A percentile compares a stretch with the other conserved stretches of the same genome.
Conservation (phyloP, 2,113 vertebrate genomes). For the Vicugna pacos region DNA sequence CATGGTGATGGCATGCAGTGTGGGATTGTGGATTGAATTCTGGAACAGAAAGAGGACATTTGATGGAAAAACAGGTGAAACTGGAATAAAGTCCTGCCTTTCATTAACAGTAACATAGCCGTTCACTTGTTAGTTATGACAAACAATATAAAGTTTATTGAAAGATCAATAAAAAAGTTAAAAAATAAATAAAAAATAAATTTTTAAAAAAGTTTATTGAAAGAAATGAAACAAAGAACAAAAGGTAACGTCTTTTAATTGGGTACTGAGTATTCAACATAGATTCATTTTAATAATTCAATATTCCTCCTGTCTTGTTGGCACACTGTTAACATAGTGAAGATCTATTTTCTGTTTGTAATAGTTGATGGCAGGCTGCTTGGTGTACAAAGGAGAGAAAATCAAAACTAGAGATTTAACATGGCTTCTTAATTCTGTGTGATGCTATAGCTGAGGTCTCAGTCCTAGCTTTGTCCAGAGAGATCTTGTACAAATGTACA, state of each 20-base stretch:
- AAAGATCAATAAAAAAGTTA: background rate
- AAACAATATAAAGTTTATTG: background rate
- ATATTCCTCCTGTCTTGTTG: background rate
- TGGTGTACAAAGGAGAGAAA: background rate
- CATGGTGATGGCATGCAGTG: background rate
- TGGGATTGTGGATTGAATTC: background rate
- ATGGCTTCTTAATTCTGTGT: background rate
- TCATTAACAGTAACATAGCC: background rate
- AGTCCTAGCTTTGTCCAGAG: background rate
- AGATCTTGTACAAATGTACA: background rate
- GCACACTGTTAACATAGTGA: background rate
- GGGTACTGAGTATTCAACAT: background rate
- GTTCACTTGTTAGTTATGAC: background rate
- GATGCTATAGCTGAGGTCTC: background rate
- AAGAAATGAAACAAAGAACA: background rate
- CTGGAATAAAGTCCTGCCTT: background rate
- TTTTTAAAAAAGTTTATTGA: background rate
- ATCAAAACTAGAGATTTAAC: background rate
- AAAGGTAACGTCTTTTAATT: background rate
- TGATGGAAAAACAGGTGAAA: background rate
- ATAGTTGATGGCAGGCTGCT: background rate
- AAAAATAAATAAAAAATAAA: background rate
- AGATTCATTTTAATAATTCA: slow-evolving; percentile 21
- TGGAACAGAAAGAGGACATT: background rate
- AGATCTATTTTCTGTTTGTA: background rate